Evolutionary conservation across 2,113 vertebrate species (phyloP), one percentile per base, ranked within the genome.

Genomic region (Mohoua ochrocephala): DNA sequence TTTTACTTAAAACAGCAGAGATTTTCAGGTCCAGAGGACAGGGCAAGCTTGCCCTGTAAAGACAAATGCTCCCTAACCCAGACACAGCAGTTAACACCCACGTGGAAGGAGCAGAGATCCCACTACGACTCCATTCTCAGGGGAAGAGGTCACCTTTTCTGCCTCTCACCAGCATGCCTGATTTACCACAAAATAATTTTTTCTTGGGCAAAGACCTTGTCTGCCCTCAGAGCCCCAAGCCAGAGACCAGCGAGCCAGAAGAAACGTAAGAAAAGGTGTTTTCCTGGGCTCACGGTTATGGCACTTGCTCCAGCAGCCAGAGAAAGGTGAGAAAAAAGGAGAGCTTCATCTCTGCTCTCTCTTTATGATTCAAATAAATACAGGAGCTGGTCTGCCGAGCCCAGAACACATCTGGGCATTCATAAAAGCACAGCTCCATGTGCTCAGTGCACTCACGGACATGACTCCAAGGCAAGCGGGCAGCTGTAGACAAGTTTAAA

Each of bases 401-500:
- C 60, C 11, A 6, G 81, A 71, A 70, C 82, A 81, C 64, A 79
- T 14, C 93, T 78, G 77, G 60, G 49, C 78, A 47, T 82, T 87
- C 18, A 26, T 24, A 70, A 52, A 63, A 87, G 84, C 74, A 31
- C 68, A 77, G 26, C 15, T 37, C 53, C 5, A 7, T 42, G n/a
- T 21, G 41, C 3, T 5, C 65, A 79, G 84, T 65, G 70, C 35
- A 15, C 61, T 87, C 41, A 22, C 0, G 4, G 78, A 54, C 77
- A 26, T 23, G 74, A n/a, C 79, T 88, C 61, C 13, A 24, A 96
- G 88, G 91, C 77, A 60, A 89, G 61, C 7, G 0, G 69, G 93
- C 96, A 96, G 93, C 91, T 96, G 95, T 8, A 95, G 91, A 67
- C 60, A 54, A 83, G 83, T 88, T 91, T 94, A 97, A 97, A 95